These are phyloP conservation scores for Pararge aegeria DNA, from an alignment of 1,140 invertebrate species.

Conservation along the genomic window DNA sequence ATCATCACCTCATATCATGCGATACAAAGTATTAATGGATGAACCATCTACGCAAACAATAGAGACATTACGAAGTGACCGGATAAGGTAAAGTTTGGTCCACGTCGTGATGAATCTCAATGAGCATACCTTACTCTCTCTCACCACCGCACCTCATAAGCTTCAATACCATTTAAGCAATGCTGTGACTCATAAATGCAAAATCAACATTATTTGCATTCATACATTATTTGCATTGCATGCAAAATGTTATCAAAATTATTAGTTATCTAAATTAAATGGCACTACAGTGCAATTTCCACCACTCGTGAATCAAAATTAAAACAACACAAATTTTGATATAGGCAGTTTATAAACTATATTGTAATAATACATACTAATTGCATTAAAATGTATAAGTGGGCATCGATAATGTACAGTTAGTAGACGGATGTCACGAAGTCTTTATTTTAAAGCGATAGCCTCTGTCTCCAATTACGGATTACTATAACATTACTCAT, in stretches of 20 bases:
- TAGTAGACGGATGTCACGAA: slow-evolving; percentile 70
- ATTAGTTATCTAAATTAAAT: no score
- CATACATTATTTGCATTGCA: neutral
- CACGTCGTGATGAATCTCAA: slow-evolving; percentile 67
- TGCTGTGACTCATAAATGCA: slow-evolving; percentile 51
- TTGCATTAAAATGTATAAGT: neutral
- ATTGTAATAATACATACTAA: no score
- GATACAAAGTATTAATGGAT: slow-evolving; percentile 51
- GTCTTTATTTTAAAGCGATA: slow-evolving; percentile 65
- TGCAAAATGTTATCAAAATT: no score
- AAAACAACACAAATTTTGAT: no score
- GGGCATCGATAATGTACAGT: slow-evolving; percentile 45
- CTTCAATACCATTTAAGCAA: slow-evolving; percentile 38
- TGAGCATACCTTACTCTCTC: slow-evolving; percentile 43
- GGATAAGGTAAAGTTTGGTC: slow-evolving; percentile 66
- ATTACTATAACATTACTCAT: slow-evolving; percentile 69
- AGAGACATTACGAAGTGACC: slow-evolving; percentile 66
- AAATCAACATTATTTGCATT: slow-evolving; percentile 49
- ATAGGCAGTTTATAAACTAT: no score
- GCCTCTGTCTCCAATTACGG: slow-evolving; percentile 69
- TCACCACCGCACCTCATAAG: slow-evolving; percentile 35
- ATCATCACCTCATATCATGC: neutral
- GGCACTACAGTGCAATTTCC: no score
- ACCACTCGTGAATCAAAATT: no score
- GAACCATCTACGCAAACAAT: slow-evolving; percentile 64